Base-by-base conservation (phyloP, 2,888 invertebrate genomes). In the Drosophila ezoana region DNA sequence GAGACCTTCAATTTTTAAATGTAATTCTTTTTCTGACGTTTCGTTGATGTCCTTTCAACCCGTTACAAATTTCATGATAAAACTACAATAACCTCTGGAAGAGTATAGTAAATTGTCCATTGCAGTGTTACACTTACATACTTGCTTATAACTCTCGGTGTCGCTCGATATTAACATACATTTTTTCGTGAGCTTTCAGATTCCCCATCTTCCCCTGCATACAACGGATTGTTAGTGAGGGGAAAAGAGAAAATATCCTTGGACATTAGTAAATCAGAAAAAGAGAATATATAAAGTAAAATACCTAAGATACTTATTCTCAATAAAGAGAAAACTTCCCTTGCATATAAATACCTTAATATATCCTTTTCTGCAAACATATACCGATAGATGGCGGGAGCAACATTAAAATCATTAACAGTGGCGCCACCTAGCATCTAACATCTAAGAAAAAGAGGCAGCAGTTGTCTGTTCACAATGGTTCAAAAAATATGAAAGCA, bases 211-310 rank as follows among this genome's bases (percentile, higher is more conserved):
- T 35, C 28, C 8, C 32, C 23, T 44, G 11, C 1, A n/a, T 11
- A 14, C 28, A 10, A 6, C 20, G 4, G 5, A 10, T 16, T 28
- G 23, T 16, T n/a, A 16, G 1, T 18, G 11, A 72, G 60, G 69
- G 72, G 72, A 23, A 75, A 45, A 57, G 57, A 57, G 72, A 75
- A 45, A 49, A 54, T 58, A 32, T 6, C 54, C 51, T 14, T 43
- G 3, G n/a, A 40, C 35, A 61, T 41, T 16, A 49, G 20, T 57
- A 57, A 70, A 56, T 70, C 10, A 20, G 20, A 53, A 56, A 35
- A 5, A 9, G 40, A 28, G 68, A 13, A 54, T 23, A 10, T 32
- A 23, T 14, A 10, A 18, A n/a, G 5, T 6, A 28, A 18, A 11
- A 4, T 33, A 13, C 18, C 1, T 43, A 57, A 63, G 63, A 48